Percentiles rank a stretch among this genome's conserved stretches.
Evolutionary conservation across 2,888 invertebrate genomes (phyloP).

Genomic region (Drosophila melanosoma): DNA sequence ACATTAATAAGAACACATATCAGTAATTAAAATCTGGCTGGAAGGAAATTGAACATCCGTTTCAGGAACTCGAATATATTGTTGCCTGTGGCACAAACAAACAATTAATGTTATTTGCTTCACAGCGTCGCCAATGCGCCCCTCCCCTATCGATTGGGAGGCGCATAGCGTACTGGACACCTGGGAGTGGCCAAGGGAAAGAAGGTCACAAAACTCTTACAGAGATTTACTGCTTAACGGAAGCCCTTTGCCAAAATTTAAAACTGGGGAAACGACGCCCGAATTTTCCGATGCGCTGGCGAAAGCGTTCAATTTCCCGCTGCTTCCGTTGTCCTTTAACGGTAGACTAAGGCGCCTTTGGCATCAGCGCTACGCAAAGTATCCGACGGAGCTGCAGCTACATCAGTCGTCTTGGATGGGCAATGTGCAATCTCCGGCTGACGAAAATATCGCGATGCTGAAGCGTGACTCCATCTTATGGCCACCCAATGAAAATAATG

Average conservation of each 20-base stretch:
- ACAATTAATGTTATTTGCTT: constrained; percentile 44
- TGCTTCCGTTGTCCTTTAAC: constrained; percentile 47
- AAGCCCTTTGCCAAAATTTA: constrained; percentile 64
- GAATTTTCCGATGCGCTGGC: constrained; percentile 34
- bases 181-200: constrained; percentile 43
- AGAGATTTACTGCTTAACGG: constrained; percentile 48
- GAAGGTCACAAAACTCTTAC: constrained; percentile 18
- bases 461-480: constrained; percentile 43
- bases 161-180: constrained; percentile 4
- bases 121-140: constrained; percentile 53
- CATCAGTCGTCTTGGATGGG: constrained; percentile 47
- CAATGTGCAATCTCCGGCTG: constrained; percentile 68
- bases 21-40: constrained; percentile 62
- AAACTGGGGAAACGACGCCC: constrained; percentile 53
- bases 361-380: constrained; percentile 31
- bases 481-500: constrained; percentile 15
- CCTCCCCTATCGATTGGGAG: constrained; percentile 37
- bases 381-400: constrained; percentile 47
- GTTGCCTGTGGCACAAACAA: constrained; percentile 33
- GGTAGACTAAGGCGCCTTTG: constrained; percentile 29
- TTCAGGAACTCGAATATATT: constrained; percentile 16
- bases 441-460: constrained; percentile 8
- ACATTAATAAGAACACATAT: constrained; percentile 33
- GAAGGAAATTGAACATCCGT: constrained; percentile 67
- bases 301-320: constrained; percentile 48